Evolutionary conservation across 2,888 invertebrate genomes (phyloP), one percentile per base, ranked within the genome.

Genomic region (Patella ulyssiponensis): DNA sequence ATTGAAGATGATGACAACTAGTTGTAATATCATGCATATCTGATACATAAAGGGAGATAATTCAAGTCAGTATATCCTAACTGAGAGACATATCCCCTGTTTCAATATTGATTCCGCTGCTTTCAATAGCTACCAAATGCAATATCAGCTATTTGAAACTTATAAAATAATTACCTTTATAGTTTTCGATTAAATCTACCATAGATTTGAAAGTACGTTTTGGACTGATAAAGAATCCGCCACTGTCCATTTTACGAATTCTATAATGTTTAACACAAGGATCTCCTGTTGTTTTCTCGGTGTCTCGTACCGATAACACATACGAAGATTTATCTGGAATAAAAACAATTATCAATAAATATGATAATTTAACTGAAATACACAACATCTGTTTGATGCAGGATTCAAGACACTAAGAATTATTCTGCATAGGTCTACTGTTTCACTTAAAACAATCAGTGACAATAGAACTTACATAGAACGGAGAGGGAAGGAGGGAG

Each of bases 201-300:
- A 99, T 93, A 75, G 96, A 96, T 70, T 95, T 95, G 92, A 99
- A 99, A n/a, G 97, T 97, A 93, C 97, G 96, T 92, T 97, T 96
- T 79, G 98, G 97, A 81, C 98, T 98, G 88, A 99, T 99, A 91
- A 96, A 99, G 91, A 95, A 98, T 56, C 98, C 98, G 91, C 98
- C 97, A 79, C 91, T 89, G 89, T 98, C 98, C 89, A 98, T 93
- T 11, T 96, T 96, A 91, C 98, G 97, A 89, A 99, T 98, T 93
- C 98, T 98, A 93, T 99, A 99, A 92, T 99, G 99, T 92, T 99
- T 99, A 64, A 98, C 98, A 90, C 98, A 98, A 1, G 86, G 86
- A 92, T 96, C 97, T 71, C 96, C 96, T 82, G 96, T 94, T 27
- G 95, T 95, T 89, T 96, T 96, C 92, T 98, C 98, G 96, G 96